Percentiles rank a stretch among this genome's conserved stretches.
These are phyloP conservation scores for Luperina testacea DNA, from an alignment of 2,888 invertebrate species.

Conservation along the genomic window DNA sequence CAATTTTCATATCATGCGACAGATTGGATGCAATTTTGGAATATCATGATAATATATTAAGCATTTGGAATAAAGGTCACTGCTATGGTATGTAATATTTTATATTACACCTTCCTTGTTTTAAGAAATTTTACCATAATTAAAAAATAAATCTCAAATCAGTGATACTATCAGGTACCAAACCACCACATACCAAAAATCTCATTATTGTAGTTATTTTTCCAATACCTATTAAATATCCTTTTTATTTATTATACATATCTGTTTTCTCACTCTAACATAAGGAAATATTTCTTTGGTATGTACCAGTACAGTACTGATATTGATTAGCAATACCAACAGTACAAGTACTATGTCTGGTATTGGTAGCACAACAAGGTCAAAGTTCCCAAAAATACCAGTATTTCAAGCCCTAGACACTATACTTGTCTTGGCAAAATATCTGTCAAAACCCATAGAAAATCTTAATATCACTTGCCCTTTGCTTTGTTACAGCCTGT, in stretches of 20 bases:
- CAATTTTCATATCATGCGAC: slow-evolving; percentile 91
- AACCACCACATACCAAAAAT: too few relatives aligned
- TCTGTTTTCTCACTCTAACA: too few relatives aligned
- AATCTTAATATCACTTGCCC: neutral
- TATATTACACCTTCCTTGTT: neutral
- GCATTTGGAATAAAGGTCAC: slow-evolving; percentile 91
- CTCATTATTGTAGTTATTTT: too few relatives aligned
- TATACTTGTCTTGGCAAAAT: neutral
- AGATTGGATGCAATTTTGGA: slow-evolving; percentile 91
- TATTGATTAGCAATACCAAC: too few relatives aligned
- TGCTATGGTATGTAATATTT: slow-evolving; percentile 89
- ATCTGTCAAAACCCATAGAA: neutral
- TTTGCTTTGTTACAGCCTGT: slow-evolving; percentile 86
- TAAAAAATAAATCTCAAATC: neutral
- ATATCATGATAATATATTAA: slow-evolving; percentile 88
- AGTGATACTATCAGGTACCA: too few relatives aligned
- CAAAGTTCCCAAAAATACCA: too few relatives aligned
- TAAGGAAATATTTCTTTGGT: too few relatives aligned
- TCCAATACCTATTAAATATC: too few relatives aligned
- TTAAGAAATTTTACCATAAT: neutral
- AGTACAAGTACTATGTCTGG: too few relatives aligned
- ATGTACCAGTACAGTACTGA: too few relatives aligned
- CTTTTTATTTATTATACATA: too few relatives aligned
- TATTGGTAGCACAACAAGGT: too few relatives aligned
- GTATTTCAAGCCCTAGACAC: neutral